phyloP scores from a whole-genome alignment of 2,888 invertebrate genomes.

The Drosophila cyrtoloma region DNA sequence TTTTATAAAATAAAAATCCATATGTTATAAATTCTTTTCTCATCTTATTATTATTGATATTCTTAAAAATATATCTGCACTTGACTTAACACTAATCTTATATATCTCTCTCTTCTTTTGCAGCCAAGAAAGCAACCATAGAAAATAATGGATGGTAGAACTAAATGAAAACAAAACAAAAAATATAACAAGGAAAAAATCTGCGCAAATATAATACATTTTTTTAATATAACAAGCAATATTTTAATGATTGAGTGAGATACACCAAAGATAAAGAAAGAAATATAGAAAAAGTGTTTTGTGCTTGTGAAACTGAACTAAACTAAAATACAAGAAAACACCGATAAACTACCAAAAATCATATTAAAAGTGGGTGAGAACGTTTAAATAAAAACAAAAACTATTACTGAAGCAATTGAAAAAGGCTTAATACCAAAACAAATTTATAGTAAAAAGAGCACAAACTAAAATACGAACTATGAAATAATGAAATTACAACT shows the following conservation, averaged over 20 bases:
- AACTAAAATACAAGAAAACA: slow-evolving; percentile 9
- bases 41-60: neutral
- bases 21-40: neutral
- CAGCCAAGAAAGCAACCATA: slow-evolving; percentile 30
- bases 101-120: slow-evolving; percentile 14
- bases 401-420: slow-evolving; percentile 61
- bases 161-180: slow-evolving; percentile 36
- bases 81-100: neutral
- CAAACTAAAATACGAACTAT: slow-evolving; percentile 30
- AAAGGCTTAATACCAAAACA: slow-evolving; percentile 46
- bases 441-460: slow-evolving; percentile 29
- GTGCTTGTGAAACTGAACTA: slow-evolving; percentile 31
- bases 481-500: slow-evolving; percentile 24
- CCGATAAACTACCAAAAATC: slow-evolving; percentile 8
- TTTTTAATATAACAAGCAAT: slow-evolving; percentile 68
- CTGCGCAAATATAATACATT: slow-evolving; percentile 30
- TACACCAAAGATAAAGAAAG: slow-evolving; percentile 31
- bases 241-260: slow-evolving; percentile 76
- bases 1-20: neutral
- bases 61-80: neutral
- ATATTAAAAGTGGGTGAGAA: slow-evolving; percentile 29
- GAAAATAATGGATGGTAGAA: slow-evolving; percentile 56
- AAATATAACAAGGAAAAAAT: slow-evolving; percentile 14
- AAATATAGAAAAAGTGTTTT: slow-evolving; percentile 29
- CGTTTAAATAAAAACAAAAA: slow-evolving; percentile 9